Evolutionary conservation across 2,888 invertebrate genomes (phyloP).

Genomic region (Cataglyphis altisquamis): DNA sequence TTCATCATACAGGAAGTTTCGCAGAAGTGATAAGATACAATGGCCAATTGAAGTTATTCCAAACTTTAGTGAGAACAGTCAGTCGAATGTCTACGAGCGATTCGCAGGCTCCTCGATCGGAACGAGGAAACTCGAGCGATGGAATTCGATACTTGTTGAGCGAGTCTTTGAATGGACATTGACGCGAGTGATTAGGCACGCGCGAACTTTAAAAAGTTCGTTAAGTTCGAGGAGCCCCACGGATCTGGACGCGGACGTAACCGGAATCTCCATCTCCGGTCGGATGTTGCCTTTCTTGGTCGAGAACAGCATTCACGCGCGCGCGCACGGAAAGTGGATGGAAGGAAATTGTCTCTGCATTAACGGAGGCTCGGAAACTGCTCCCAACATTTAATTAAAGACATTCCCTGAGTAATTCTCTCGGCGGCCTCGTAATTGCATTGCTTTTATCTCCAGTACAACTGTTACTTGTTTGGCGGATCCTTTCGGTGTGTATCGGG

Average conservation of each 20-base stretch:
- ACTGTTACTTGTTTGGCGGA: conserved; percentile 83
- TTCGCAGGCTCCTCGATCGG: conserved; percentile 73
- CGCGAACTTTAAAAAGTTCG: conserved; percentile 82
- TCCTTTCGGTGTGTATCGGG: conserved; percentile 75
- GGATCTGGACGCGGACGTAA: conserved; percentile 55
- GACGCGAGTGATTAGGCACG: conserved; percentile 82
- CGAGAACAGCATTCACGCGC: conserved; percentile 62
- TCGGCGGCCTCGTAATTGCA: conserved; percentile 82
- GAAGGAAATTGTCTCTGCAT: conserved; percentile 86
- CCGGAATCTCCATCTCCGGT: conserved; percentile 37
- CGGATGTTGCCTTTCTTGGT: conserved; percentile 80
- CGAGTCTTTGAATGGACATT: conserved; percentile 63
- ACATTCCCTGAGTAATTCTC: conserved; percentile 84
- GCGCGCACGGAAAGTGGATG: conserved; percentile 81
- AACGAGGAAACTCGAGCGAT: conserved; percentile 71
- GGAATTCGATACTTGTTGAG: conserved; percentile 22
- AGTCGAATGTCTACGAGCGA: conserved; percentile 2
- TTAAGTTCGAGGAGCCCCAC: conserved; percentile 66
- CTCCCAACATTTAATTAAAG: conserved; percentile 86
- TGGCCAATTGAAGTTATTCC: conserved; percentile 38
- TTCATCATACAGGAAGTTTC: conserved; percentile 10
- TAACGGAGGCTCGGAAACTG: conserved; percentile 84
- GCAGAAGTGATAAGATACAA: conserved; percentile 28
- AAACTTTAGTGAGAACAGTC: conserved; percentile 19
- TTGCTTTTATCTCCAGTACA: conserved; percentile 83